phyloP scores from a whole-genome alignment of 2,113 vertebrate genomes.

The Elephantulus edwardii region DNA sequence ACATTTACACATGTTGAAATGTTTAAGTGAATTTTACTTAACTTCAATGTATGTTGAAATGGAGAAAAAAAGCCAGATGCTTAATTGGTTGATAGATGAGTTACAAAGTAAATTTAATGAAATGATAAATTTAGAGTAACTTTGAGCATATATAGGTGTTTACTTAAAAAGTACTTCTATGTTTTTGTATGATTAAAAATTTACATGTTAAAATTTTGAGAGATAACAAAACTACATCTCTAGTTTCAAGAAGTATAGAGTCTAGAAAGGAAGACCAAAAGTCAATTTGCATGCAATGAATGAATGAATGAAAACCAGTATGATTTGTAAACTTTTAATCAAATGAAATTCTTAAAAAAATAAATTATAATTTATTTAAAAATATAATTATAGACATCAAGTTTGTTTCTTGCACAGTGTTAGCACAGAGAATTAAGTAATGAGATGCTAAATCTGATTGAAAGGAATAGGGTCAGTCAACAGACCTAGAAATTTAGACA shows the following conservation, averaged over 20 bases:
- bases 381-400: no score
- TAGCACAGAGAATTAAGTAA: not conserved
- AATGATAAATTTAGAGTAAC: not conserved
- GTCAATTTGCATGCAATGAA: no score
- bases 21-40: not conserved
- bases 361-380: no score
- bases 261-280: not conserved
- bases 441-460: not conserved
- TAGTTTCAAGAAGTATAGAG: not conserved
- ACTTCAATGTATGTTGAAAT: constrained; percentile 19
- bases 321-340: no score
- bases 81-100: not conserved
- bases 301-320: no score
- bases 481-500: no score
- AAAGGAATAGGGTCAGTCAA: not conserved
- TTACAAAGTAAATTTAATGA: not conserved
- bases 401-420: no score
- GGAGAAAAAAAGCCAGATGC: not conserved
- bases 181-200: not conserved
- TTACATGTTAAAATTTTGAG: not conserved
- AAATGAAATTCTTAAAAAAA: no score
- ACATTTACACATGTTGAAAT: not conserved
- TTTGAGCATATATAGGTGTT: not conserved
- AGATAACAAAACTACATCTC: not conserved
- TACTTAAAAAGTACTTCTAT: not conserved